Evolutionary conservation across 2,888 invertebrate genomes (phyloP).

Genomic region (Hydroisotoma schaefferi): DNA sequence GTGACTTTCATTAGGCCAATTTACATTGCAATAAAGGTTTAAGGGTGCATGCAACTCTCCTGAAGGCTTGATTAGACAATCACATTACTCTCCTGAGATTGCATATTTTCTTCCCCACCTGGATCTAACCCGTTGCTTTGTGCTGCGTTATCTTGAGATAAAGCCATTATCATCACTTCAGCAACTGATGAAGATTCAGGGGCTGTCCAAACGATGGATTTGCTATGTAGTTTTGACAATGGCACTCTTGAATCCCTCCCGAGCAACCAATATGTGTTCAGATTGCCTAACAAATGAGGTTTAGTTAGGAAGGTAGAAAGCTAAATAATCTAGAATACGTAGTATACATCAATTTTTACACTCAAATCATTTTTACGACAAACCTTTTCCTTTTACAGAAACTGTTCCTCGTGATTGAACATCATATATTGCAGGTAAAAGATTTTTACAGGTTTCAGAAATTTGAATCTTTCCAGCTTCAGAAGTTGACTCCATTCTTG

Average conservation of each 20-base stretch:
- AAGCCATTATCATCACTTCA: background rate
- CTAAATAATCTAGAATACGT: background rate
- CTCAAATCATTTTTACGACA: slow-evolving; percentile 82
- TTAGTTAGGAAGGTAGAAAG: no score
- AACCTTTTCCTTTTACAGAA: slow-evolving; percentile 52
- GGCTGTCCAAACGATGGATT: slow-evolving; percentile 4
- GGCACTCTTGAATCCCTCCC: slow-evolving; percentile 66
- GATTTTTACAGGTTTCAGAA: slow-evolving; percentile 78
- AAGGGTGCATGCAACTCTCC: no score
- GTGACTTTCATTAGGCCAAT: no score
- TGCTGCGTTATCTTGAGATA: no score
- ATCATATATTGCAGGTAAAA: slow-evolving; percentile 67
- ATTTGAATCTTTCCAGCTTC: slow-evolving; percentile 93
- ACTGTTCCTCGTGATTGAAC: slow-evolving; percentile 24
- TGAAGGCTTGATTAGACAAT: no score
- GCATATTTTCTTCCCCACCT: no score
- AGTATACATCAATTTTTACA: slow-evolving; percentile 50
- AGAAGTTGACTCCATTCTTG: slow-evolving; percentile 87
- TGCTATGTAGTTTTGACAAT: slow-evolving; percentile 29
- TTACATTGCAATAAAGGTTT: no score
- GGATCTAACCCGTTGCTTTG: no score
- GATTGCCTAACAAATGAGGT: slow-evolving; percentile 59
- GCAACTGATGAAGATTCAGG: background rate
- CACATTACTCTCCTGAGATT: no score
- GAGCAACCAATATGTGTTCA: slow-evolving; percentile 87